Conservation (phyloP, 2,888 invertebrate species). For the Xanthia icteritia region DNA sequence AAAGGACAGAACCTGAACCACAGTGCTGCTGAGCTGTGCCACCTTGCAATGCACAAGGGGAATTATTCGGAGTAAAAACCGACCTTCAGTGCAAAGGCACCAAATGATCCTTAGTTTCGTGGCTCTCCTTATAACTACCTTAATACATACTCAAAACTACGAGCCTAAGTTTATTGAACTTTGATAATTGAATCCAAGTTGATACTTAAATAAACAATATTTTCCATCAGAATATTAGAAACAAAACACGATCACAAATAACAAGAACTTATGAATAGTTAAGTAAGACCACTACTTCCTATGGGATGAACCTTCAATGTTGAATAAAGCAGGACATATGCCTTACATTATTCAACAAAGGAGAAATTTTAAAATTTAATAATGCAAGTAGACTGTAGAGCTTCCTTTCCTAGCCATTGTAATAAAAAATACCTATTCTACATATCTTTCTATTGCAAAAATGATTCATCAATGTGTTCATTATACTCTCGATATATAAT, state of each 20-base stretch:
- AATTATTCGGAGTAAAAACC: neutral
- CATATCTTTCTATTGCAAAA: slow-evolving; percentile 6
- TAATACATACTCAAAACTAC: no score
- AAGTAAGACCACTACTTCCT: slow-evolving; percentile 35
- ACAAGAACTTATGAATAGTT: slow-evolving; percentile 59
- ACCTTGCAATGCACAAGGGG: neutral
- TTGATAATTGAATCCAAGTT: no score
- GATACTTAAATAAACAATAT: slow-evolving; percentile 3
- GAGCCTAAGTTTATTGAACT: no score
- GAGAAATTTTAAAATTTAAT: slow-evolving; percentile 54
- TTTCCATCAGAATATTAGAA: slow-evolving; percentile 34
- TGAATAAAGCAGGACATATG: slow-evolving; percentile 32
- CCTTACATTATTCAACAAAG: slow-evolving; percentile 53
- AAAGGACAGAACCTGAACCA: neutral
- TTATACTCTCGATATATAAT: slow-evolving; percentile 36
- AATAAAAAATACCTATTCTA: neutral
- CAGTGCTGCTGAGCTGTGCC: neutral
- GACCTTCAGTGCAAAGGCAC: neutral
- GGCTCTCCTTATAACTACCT: no score
- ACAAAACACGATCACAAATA: slow-evolving; percentile 47
- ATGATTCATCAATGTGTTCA: slow-evolving; percentile 30
- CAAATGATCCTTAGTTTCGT: no score
- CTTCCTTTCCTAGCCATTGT: slow-evolving; percentile 32
- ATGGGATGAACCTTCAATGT: slow-evolving; percentile 38
- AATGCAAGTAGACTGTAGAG: slow-evolving; percentile 9